Evolutionary conservation across 2,797 vertebrate genomes (phyloP).

Genomic region (Dermochelys coriacea): DNA sequence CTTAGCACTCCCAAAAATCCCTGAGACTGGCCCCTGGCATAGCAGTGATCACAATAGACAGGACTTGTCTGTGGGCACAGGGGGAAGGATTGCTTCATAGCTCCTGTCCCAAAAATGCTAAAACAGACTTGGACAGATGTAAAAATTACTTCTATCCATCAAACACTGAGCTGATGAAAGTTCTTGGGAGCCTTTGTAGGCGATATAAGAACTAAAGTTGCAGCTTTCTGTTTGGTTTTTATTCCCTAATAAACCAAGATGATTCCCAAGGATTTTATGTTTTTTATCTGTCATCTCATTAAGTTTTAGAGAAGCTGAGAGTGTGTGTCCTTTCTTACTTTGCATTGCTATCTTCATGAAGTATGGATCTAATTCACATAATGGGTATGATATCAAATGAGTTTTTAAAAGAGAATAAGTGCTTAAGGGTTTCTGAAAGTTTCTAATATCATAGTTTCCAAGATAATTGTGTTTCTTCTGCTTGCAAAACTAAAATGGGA

Average conservation of each 20-base stretch:
- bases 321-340: neutral
- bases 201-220: neutral
- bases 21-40: neutral
- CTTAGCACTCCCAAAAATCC: neutral
- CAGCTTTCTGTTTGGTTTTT: neutral
- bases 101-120: neutral
- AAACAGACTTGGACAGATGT: neutral
- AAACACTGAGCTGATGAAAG: neutral
- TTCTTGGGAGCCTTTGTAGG: neutral
- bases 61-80: neutral
- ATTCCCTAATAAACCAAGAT: neutral
- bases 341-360: neutral
- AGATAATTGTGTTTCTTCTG: neutral
- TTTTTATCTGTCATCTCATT: neutral
- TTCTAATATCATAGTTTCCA: neutral
- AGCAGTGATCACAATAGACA: neutral
- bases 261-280: neutral
- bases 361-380: neutral
- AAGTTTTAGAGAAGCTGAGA: neutral
- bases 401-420: neutral
- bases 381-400: neutral
- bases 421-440: neutral
- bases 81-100: neutral
- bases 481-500: neutral
- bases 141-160: neutral